phyloP scores from a whole-genome alignment of 2,113 vertebrate species.

The Dicentrarchus labrax region DNA sequence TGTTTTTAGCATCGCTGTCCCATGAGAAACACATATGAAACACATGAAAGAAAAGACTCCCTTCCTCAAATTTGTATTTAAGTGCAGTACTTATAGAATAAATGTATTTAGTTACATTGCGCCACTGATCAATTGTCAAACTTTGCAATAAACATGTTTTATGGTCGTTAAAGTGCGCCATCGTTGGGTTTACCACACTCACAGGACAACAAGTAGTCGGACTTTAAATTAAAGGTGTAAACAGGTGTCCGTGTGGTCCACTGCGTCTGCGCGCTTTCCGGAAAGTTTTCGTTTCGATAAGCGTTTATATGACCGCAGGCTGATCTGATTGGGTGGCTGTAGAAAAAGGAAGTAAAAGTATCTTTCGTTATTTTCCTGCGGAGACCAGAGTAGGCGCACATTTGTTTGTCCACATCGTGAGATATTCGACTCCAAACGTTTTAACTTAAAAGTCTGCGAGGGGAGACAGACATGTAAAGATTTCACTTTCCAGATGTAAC shows the following conservation, averaged over 20 bases:
- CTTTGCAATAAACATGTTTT: no score
- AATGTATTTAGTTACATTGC: background rate
- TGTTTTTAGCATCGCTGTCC: background rate
- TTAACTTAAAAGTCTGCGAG: background rate
- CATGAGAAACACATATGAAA: no score
- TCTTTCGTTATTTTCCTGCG: background rate
- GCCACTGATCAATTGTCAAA: no score
- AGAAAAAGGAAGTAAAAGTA: conserved; percentile 56
- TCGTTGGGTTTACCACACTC: background rate
- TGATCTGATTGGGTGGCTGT: conserved; percentile 46
- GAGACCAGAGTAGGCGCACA: background rate
- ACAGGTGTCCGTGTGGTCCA: background rate
- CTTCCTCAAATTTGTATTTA: background rate
- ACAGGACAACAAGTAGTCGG: background rate
- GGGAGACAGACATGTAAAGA: background rate
- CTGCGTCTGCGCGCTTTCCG: conserved; percentile 36
- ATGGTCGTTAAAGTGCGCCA: background rate
- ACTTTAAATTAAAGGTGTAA: background rate
- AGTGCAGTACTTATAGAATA: background rate
- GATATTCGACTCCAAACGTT: no score
- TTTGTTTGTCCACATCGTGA: background rate
- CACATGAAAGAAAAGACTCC: no score
- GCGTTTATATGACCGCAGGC: background rate
- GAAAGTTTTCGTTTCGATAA: conserved; percentile 1
- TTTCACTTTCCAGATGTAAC: background rate